Evolutionary conservation across 1,140 invertebrate genomes (phyloP).

Genomic region (Ostrea edulis): DNA sequence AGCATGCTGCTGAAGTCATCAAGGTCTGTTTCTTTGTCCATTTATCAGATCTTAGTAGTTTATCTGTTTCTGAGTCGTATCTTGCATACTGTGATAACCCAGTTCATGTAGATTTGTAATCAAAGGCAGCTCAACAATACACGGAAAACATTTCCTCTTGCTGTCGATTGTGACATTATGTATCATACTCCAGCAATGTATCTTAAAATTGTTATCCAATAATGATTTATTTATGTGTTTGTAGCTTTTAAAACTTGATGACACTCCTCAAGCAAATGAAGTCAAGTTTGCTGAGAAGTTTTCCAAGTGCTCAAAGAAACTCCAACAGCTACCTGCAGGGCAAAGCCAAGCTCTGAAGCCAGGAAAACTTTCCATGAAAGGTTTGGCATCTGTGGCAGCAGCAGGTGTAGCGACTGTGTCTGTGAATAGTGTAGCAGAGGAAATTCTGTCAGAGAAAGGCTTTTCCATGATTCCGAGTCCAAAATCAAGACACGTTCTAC

Average conservation of each 20-base stretch:
- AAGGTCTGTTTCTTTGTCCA: constrained; percentile 66
- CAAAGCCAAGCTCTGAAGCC: constrained; percentile 42
- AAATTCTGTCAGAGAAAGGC: constrained; percentile 64
- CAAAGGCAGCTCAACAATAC: background rate
- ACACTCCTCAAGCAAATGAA: constrained; percentile 67
- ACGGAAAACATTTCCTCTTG: background rate
- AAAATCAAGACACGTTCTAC: constrained; percentile 50
- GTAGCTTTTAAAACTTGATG: constrained; percentile 71
- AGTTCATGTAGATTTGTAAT: background rate
- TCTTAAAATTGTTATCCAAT: background rate
- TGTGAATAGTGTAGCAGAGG: constrained; percentile 70
- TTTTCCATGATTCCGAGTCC: constrained; percentile 64
- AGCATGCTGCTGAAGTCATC: constrained; percentile 74
- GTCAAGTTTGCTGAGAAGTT: constrained; percentile 72
- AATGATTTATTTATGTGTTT: background rate
- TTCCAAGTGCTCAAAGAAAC: constrained; percentile 60
- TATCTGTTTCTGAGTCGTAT: background rate
- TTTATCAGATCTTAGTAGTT: background rate
- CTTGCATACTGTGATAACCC: background rate
- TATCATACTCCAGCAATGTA: background rate
- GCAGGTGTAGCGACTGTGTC: constrained; percentile 73
- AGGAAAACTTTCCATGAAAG: constrained; percentile 66
- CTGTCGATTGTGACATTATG: background rate
- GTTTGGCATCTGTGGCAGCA: constrained; percentile 70
- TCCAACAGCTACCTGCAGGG: constrained; percentile 57